Percentiles rank a stretch among this genome's conserved stretches.
Evolutionary conservation across 2,888 invertebrate species (phyloP).

Genomic region (Tetragnatha montana): DNA sequence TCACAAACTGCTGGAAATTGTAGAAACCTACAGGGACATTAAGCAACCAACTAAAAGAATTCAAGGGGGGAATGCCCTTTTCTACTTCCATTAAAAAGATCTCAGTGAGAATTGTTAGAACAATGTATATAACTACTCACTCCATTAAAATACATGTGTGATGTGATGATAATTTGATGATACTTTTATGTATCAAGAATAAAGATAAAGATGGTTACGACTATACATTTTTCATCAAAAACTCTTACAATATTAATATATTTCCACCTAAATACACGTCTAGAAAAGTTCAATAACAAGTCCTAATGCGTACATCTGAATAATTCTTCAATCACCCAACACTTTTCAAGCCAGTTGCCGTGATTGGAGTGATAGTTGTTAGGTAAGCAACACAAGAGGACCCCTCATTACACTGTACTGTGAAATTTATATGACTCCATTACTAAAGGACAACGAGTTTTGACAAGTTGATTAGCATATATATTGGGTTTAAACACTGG

Average conservation of each 20-base stretch:
- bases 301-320: neutral
- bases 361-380: neutral
- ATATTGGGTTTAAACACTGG: neutral
- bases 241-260: neutral
- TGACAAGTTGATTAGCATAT: neutral
- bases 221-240: neutral
- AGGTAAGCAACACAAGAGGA: neutral
- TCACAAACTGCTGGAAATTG: no score
- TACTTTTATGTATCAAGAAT: no score
- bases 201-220: neutral
- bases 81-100: no score
- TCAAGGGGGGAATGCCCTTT: no score
- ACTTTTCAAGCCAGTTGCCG: neutral
- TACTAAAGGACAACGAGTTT: neutral
- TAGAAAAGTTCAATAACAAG: neutral
- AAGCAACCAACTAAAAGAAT: no score
- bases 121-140: no score
- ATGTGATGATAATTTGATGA: no score
- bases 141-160: no score
- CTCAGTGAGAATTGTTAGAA: no score
- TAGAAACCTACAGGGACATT: no score
- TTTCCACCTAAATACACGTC: neutral
- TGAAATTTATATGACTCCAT: neutral
- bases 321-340: neutral
- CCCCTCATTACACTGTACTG: neutral